Evolutionary conservation across 2,113 vertebrate genomes (phyloP).

Genomic region (Nannobrachium achirus): DNA sequence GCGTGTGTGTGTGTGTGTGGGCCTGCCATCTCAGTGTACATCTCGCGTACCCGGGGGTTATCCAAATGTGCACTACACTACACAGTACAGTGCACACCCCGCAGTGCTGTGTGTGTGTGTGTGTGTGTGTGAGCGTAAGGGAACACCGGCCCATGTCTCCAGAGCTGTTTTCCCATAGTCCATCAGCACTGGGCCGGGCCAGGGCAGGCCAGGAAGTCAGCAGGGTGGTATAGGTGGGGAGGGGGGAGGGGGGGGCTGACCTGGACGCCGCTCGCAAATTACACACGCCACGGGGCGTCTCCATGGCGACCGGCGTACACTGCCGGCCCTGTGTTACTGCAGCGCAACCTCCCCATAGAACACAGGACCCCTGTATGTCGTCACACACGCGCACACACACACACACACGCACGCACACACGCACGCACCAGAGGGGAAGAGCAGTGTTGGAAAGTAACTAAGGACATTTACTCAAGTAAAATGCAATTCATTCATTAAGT

Average conservation of each 20-base stretch:
- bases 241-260: conserved; percentile 45
- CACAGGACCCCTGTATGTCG: conserved; percentile 55
- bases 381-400: too few species aligned
- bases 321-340: conserved; percentile 42
- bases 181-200: conserved; percentile 19
- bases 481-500: too few species aligned
- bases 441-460: too few species aligned
- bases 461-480: too few species aligned
- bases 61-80: too few species aligned
- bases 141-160: conserved; percentile 1
- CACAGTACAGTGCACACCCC: too few species aligned
- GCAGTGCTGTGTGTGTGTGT: background rate
- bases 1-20: background rate
- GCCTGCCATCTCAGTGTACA: background rate
- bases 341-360: conserved; percentile 30
- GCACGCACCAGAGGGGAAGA: too few species aligned
- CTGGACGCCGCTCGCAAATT: conserved; percentile 68
- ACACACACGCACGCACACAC: too few species aligned
- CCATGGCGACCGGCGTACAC: conserved; percentile 53
- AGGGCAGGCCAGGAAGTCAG: conserved; percentile 55
- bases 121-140: conserved; percentile 4
- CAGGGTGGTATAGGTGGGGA: too few species aligned
- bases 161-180: conserved; percentile 48
- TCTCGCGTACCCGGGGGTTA: too few species aligned
- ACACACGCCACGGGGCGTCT: conserved; percentile 52